Evolutionary conservation across 2,797 vertebrate genomes (phyloP), one percentile per base, ranked within the genome.

Genomic region (Urosaurus nigricauda): DNA sequence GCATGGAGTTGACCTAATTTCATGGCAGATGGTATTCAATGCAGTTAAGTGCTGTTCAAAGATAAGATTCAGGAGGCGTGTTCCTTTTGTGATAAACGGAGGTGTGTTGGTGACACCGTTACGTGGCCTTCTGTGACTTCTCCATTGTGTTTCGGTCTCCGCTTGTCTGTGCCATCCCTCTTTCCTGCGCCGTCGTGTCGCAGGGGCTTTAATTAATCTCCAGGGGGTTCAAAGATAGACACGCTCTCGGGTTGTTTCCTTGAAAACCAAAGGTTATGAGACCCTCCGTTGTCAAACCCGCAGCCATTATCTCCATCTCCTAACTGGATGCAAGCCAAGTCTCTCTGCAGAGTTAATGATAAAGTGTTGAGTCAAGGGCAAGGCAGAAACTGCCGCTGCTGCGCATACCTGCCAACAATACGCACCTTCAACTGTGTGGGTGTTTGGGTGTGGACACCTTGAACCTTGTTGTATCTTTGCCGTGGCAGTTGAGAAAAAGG

Each of bases 321-420:
- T 26, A 71, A 83, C 84, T 83, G 89, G 89, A 40, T 24, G 85
- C 0, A 16, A 53, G 89, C 92, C 93, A 93, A 84, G 43, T 8
- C 47, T 68, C 0, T 68, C 0, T 7, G 14, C 84, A 78, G 43
- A 51, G 63, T 88, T 90, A 74, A 29, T 12, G 89, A 85, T 47
- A 83, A 92, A 85, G 56, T 1, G 40, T 90, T 91, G 92, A 93
- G 79, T 88, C 90, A 87, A 40, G 70, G 84, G 81, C 77, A 87
- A 83, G 84, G 80, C 89, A 91, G 87, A 92, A 93, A 90, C 78
- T 40, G n/a, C 58, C 43, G n/a, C 84, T 91, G n/a, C 84, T 91
- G 73, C 87, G 68, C 56, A 51, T 84, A 78, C 6, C 17, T 0
- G 0, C 89, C 85, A 88, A 79, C 53, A 79, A 81, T 53, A 3